Conservation (phyloP, 2,888 invertebrate genomes). For the Amblyjoppa fuscipennis region DNA sequence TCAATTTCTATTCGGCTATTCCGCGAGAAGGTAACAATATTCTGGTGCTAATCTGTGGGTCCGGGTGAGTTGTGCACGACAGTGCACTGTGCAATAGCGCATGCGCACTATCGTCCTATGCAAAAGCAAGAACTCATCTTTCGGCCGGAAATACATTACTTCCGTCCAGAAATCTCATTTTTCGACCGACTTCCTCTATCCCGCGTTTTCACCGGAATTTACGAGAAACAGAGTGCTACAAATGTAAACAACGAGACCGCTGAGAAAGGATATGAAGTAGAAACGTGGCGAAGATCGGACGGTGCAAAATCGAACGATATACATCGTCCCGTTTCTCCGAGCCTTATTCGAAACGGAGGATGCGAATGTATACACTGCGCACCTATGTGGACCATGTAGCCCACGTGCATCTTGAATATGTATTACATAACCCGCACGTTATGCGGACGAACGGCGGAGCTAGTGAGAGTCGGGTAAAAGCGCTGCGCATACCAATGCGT, state of each 20-base stretch:
- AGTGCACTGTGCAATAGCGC: too few species aligned
- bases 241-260: background rate
- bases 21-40: too few species aligned
- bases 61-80: too few species aligned
- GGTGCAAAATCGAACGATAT: slow-evolving; percentile 25
- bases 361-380: background rate
- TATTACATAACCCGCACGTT: background rate
- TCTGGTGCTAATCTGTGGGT: too few species aligned
- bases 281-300: background rate
- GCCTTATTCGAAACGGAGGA: background rate
- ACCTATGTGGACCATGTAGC: background rate
- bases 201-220: background rate
- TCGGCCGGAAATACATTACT: background rate
- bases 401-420: slow-evolving; percentile 3
- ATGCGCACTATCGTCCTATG: background rate
- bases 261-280: slow-evolving; percentile 19
- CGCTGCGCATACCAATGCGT: slow-evolving; percentile 4
- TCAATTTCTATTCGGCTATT: too few species aligned
- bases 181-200: background rate
- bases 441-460: background rate
- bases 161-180: background rate
- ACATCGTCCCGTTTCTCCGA: background rate
- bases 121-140: background rate
- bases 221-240: background rate
- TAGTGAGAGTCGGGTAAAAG: slow-evolving; percentile 32